Evolutionary conservation across 2,797 vertebrate species (phyloP).

Genomic region (Danio kyathit): DNA sequence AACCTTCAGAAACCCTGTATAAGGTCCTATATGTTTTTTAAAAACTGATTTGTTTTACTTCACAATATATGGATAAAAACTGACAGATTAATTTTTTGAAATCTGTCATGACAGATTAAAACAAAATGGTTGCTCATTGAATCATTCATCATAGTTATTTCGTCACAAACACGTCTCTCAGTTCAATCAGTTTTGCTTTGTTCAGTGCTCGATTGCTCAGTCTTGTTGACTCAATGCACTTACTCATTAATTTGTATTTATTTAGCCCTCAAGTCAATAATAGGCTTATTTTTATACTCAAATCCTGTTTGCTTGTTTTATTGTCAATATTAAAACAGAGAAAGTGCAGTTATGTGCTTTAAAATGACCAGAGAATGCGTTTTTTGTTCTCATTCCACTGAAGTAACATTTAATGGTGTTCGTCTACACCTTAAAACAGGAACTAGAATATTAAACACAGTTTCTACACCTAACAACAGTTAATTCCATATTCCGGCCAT

Average conservation of each 20-base stretch:
- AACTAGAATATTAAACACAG: too few relatives aligned
- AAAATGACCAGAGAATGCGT: constrained; percentile 2
- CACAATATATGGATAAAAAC: too few relatives aligned
- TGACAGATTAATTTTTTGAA: too few relatives aligned
- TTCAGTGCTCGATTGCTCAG: neutral
- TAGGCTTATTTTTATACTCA: neutral
- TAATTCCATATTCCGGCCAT: neutral
- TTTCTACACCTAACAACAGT: neutral
- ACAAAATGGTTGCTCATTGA: neutral
- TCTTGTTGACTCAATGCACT: neutral
- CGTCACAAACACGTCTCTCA: neutral
- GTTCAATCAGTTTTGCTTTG: neutral
- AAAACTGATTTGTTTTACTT: too few relatives aligned
- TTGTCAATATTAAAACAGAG: neutral
- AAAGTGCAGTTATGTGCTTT: neutral
- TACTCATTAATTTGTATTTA: neutral
- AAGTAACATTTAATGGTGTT: neutral
- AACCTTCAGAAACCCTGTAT: too few relatives aligned
- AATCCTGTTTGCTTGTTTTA: neutral
- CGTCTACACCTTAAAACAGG: neutral
- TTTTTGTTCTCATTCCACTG: neutral
- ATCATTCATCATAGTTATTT: neutral
- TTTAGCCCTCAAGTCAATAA: neutral
- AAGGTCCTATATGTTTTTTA: too few relatives aligned
- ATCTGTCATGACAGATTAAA: too few relatives aligned